Percentiles rank a stretch among this genome's conserved stretches.
Evolutionary conservation across 2,797 vertebrate species (phyloP).

Genomic region (Antennarius maculatus): DNA sequence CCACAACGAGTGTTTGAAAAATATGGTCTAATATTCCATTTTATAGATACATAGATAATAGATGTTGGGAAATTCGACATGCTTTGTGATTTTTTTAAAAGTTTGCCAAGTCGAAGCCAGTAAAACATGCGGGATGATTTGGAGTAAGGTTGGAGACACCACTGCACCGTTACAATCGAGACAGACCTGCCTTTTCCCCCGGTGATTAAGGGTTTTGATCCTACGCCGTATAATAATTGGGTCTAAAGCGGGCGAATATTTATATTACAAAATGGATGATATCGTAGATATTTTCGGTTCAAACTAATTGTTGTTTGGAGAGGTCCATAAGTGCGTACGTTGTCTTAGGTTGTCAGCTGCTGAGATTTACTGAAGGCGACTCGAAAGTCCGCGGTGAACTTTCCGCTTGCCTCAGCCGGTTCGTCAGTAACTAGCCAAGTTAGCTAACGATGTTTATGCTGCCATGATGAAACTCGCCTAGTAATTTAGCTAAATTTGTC

Average conservation of each 20-base stretch:
- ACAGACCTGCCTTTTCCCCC: constrained; percentile 60
- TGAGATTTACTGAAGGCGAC: constrained; percentile 58
- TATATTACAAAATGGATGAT: neutral
- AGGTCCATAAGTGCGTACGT: neutral
- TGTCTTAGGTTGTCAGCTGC: constrained; percentile 23
- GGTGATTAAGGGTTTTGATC: constrained; percentile 66
- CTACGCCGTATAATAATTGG: constrained; percentile 49
- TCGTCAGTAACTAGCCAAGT: constrained; percentile 68
- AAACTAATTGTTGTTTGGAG: neutral
- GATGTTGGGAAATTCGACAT: constrained; percentile 33
- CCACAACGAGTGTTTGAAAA: constrained; percentile 29
- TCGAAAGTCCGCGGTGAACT: constrained; percentile 72
- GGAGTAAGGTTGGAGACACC: constrained; percentile 69
- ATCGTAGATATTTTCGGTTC: neutral
- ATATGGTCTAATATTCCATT: constrained; percentile 16
- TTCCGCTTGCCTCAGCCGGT: constrained; percentile 70
- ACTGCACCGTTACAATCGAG: constrained; percentile 76
- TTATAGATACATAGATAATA: neutral
- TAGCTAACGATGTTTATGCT: constrained; percentile 68
- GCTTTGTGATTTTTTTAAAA: constrained; percentile 44
- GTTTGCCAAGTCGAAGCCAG: constrained; percentile 67
- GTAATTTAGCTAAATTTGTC: constrained; percentile 58
- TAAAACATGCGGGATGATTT: constrained; percentile 74
- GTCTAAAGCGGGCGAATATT: constrained; percentile 19
- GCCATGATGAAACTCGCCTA: constrained; percentile 38